Evolutionary conservation across 2,888 invertebrate genomes (phyloP), one percentile per base, ranked within the genome.

Genomic region (Cerceris rybyensis): DNA sequence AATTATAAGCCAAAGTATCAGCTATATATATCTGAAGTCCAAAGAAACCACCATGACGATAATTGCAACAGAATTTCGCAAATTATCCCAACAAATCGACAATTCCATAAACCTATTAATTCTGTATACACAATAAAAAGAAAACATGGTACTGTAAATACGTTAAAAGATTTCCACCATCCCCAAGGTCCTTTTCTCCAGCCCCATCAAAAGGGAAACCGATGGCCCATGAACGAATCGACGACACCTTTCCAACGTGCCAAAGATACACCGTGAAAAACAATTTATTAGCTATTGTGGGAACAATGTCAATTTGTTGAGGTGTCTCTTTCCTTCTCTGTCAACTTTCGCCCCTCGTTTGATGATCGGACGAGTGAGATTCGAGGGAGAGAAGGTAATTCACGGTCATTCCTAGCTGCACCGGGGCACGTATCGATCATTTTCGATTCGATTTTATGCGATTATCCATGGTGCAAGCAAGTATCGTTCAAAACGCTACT

Each of bases 401-500:
- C 83, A 85, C 70, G 82, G 76, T 83, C 72, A 82, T 86, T 82
- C 76, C 61, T 60, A 80, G 64, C 77, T 65, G 66, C 63, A 78
- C 77, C 76, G 79, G 66, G 57, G 64, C 76, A 72, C 46, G 82
- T 87, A 89, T 89, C 89, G 89, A 89, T 88, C 88, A 88, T 82
- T 81, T 86, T 87, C 84, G 78, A 84, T 86, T 85, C 87, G 83
- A 89, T 89, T 89, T 89, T 82, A 83, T 78, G 80, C 87, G 84
- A 89, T 89, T 86, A 84, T 86, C 83, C 63, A 87, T 84, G 86
- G 84, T 81, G 75, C 77, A 70, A 52, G 43, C 50, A 57, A 28
- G 28, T 66, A 16, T 39, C 46, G 43, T 50, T 46, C 70, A 39
- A 64, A 59, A 63, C 66, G 68, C 16, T 54, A 42, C 43, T 43